These are phyloP conservation scores for Lasiommata megera DNA, from an alignment of 2,888 invertebrate genomes.

Conservation along the genomic window DNA sequence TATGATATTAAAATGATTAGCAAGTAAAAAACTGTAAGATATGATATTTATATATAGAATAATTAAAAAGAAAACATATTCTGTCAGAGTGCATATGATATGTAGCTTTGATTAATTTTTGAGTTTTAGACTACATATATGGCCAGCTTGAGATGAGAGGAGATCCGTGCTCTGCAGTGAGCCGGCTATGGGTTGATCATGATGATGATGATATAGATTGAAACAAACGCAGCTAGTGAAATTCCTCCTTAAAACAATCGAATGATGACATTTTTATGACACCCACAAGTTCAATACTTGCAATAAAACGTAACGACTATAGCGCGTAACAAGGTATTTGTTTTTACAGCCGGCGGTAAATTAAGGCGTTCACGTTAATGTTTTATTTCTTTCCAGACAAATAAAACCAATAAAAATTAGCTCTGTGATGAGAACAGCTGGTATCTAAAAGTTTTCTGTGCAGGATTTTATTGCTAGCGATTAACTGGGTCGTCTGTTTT, in stretches of 20 bases:
- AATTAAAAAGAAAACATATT: too few species aligned
- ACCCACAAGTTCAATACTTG: conserved; percentile 28
- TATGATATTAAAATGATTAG: too few species aligned
- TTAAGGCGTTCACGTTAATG: conserved; percentile 23
- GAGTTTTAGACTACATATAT: too few species aligned
- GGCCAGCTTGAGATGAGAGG: too few species aligned
- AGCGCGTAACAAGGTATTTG: conserved; percentile 26
- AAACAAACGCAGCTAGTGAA: background rate
- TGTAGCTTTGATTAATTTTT: too few species aligned
- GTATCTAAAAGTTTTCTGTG: too few species aligned
- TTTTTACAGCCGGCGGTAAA: conserved; percentile 29
- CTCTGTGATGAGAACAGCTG: background rate
- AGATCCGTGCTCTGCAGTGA: too few species aligned
- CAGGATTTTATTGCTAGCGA: background rate
- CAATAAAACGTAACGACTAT: conserved; percentile 27
- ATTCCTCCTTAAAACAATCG: conserved; percentile 1
- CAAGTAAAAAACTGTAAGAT: too few species aligned
- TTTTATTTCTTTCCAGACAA: conserved; percentile 13
- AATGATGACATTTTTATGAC: conserved; percentile 24
- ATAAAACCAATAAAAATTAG: conserved; percentile 11
- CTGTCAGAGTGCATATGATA: too few species aligned
- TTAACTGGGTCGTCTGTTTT: background rate
- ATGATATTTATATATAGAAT: too few species aligned
- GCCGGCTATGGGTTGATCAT: too few species aligned
- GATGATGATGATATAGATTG: too few species aligned